A percentile compares a stretch with the other conserved stretches of the same genome.
Evolutionary conservation across 2,888 invertebrate genomes (phyloP).

Genomic region (Carterocephalus palaemon): DNA sequence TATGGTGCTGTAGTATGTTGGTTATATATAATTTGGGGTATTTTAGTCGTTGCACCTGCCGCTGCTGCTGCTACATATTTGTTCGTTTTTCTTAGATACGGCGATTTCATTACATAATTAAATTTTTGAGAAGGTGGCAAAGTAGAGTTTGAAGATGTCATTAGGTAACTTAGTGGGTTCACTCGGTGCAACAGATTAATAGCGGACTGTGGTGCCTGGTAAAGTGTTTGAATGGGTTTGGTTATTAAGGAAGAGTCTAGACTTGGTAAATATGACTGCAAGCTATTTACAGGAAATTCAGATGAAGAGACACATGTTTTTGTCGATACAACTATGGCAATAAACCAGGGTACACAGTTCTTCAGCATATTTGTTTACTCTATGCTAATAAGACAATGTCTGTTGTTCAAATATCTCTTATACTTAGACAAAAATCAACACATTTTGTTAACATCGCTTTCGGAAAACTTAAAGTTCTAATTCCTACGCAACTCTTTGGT

Average conservation of each 20-base stretch:
- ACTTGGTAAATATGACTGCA: conserved; percentile 1
- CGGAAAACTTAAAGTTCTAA: no score
- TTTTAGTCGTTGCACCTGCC: background rate
- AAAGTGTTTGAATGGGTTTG: conserved; percentile 3
- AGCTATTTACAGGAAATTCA: background rate
- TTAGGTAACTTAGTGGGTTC: background rate
- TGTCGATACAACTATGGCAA: conserved; percentile 4
- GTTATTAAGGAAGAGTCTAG: background rate
- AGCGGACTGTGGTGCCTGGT: background rate
- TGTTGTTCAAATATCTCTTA: no score
- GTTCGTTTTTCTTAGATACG: no score
- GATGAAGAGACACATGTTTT: conserved; percentile 2
- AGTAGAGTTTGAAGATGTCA: background rate
- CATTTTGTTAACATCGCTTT: no score
- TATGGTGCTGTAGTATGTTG: background rate
- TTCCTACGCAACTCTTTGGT: no score
- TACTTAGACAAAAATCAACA: no score
- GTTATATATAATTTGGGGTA: background rate
- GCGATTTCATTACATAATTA: no score
- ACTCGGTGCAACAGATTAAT: background rate
- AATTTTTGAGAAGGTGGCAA: background rate
- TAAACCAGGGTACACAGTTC: conserved; percentile 4
- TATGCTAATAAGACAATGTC: no score
- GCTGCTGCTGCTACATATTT: no score
- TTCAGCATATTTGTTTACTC: conserved; percentile 6